Conservation (phyloP, 1,140 invertebrate genomes). For the Argopecten irradians region DNA sequence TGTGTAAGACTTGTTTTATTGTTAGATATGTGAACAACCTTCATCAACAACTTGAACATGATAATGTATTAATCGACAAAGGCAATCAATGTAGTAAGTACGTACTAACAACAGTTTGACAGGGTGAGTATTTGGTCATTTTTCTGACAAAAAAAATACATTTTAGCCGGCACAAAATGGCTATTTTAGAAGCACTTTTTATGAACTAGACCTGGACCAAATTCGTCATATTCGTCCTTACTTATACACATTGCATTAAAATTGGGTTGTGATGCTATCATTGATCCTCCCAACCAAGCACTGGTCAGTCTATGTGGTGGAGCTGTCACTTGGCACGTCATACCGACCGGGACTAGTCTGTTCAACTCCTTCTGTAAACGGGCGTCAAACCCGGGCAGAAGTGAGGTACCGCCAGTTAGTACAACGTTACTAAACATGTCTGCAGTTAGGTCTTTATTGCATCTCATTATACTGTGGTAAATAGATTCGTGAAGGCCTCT, state of each 20-base stretch:
- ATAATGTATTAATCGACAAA: too few species aligned
- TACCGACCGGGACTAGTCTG: not conserved
- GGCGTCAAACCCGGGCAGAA: not conserved
- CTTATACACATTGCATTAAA: not conserved
- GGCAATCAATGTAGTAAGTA: too few species aligned
- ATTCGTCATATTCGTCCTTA: not conserved
- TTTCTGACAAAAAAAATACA: too few species aligned
- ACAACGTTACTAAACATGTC: conserved; percentile 2
- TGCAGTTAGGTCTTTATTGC: not conserved
- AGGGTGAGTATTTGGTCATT: too few species aligned
- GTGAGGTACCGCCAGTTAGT: not conserved
- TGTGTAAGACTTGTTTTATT: too few species aligned
- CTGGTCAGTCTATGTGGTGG: not conserved
- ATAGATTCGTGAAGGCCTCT: not conserved
- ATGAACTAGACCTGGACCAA: not conserved
- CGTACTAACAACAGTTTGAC: too few species aligned
- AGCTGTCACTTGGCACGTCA: not conserved
- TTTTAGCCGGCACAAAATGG: too few species aligned
- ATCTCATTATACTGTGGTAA: not conserved
- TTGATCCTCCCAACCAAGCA: not conserved
- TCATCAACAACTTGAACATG: too few species aligned
- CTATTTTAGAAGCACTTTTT: not conserved
- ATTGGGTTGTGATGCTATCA: not conserved
- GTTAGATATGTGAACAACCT: too few species aligned
- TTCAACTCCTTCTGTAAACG: not conserved